phyloP scores from a whole-genome alignment of 2,797 vertebrate genomes.

The Sylvia borin region DNA sequence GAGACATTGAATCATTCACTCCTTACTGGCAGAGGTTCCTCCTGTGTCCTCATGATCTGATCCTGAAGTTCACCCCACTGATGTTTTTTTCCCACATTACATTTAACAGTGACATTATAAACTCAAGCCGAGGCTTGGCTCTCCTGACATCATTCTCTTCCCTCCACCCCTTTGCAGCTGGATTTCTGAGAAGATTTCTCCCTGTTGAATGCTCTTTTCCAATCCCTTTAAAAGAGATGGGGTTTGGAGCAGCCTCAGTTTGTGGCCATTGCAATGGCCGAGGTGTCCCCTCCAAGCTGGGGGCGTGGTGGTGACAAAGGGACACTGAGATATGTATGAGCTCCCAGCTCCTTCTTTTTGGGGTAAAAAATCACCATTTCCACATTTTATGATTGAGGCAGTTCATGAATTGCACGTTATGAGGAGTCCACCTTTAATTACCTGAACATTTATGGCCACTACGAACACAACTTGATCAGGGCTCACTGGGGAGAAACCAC shows the following conservation, averaged over 20 bases:
- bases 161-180: not conserved
- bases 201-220: not conserved
- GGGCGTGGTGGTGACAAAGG: accelerated
- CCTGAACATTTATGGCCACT: not conserved
- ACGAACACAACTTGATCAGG: not conserved
- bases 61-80: not conserved
- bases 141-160: not conserved
- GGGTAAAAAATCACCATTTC: not conserved
- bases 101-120: not conserved
- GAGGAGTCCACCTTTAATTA: not conserved
- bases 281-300: not conserved
- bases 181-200: not conserved
- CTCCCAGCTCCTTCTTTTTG: not conserved
- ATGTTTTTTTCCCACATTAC: not conserved
- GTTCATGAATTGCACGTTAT: not conserved
- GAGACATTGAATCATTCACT: not conserved
- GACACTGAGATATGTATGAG: not conserved
- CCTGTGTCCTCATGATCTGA: not conserved
- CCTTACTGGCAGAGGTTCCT: not conserved
- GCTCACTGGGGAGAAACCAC: not conserved
- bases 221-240: not conserved
- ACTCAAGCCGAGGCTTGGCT: not conserved
- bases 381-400: not conserved
- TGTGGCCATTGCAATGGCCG: not conserved
- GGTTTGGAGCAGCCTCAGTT: not conserved